Base-by-base conservation (phyloP, 2,888 invertebrate species). In the Drosophila pseudotalamancana region DNA sequence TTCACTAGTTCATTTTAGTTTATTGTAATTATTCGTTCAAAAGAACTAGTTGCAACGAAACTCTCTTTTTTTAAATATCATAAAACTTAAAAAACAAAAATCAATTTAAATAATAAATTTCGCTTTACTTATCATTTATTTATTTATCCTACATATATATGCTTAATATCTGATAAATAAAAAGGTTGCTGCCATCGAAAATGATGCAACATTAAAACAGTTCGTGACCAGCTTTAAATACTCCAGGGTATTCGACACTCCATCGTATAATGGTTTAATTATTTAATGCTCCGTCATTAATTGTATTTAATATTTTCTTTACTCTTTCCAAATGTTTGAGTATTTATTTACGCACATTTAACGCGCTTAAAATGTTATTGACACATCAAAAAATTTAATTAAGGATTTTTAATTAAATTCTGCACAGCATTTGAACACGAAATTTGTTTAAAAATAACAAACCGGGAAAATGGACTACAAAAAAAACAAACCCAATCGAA, bases 351-450 rank as follows among this genome's bases (percentile, higher is more conserved):
- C 42, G 23, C 1, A n/a, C 9, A 32, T 49, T 61, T 48, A 61
- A n/a, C 35, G 43, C 12, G 0, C 12, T 19, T 48, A 25, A 53
- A 51, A 27, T 12, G 14, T 11, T 51, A 51, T 51, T 46, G 40
- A 48, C 50, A 37, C 37, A 34, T 42, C 25, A 21, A 45, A 14
- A 23, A 60, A 60, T 19, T 40, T 53, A 46, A 73, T 68, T 46
- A 50, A 34, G 42, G 4, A n/a, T 8, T 37, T 34, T 14, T 46
- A 43, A 53, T 43, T 65, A 14, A 34, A 54, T 16, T 51, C 27
- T 27, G 19, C 34, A 25, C 31, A 29, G 9, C 4, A 19, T 25
- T 29, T 29, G 23, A 48, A 39, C 21, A 4, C 11, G 16, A 12
- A 27, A 21, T 32, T 29, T 61, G 23, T 46, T 56, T 21, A 35